Conservation (phyloP, 2,113 vertebrate genomes). For the Paralichthys olivaceus region DNA sequence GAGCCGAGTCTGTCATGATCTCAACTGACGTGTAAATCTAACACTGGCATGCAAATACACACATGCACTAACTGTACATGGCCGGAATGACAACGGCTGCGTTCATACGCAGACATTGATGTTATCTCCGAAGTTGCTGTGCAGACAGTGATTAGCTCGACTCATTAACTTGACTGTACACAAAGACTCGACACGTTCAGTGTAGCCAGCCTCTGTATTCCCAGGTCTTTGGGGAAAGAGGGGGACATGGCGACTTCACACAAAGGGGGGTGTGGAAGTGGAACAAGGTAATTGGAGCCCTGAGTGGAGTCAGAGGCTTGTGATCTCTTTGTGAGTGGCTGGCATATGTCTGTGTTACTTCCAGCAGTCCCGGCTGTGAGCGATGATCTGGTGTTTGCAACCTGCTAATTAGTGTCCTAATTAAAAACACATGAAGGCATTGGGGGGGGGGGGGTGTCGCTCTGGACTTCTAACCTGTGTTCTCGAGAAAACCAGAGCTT, state of each 20-base stretch:
- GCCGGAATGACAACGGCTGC: background rate
- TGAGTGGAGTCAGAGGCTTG: conserved; percentile 49
- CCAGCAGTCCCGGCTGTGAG: conserved; percentile 62
- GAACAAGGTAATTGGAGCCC: conserved; percentile 72
- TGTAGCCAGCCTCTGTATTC: background rate
- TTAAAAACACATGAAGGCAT: conserved; percentile 60
- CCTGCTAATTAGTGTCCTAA: conserved; percentile 72
- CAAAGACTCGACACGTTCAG: conserved; percentile 5
- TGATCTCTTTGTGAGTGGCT: conserved; percentile 50
- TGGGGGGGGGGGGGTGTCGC: conserved; percentile 14
- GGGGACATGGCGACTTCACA: conserved; percentile 28
- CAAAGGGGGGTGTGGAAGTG: conserved; percentile 30
- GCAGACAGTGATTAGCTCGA: background rate
- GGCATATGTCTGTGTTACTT: conserved; percentile 65
- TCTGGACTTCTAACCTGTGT: conserved; percentile 33
- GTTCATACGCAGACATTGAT: background rate
- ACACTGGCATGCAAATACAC: background rate
- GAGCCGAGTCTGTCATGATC: background rate
- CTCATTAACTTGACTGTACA: conserved; percentile 21
- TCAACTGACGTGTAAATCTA: background rate
- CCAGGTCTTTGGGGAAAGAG: conserved; percentile 15
- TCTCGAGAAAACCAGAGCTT: conserved; percentile 31
- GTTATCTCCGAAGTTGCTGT: no score
- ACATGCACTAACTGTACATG: background rate
- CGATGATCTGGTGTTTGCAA: conserved; percentile 75